Evolutionary conservation across 2,797 vertebrate species (phyloP), one percentile per base, ranked within the genome.

Genomic region (Rhabdomys pumilio): DNA sequence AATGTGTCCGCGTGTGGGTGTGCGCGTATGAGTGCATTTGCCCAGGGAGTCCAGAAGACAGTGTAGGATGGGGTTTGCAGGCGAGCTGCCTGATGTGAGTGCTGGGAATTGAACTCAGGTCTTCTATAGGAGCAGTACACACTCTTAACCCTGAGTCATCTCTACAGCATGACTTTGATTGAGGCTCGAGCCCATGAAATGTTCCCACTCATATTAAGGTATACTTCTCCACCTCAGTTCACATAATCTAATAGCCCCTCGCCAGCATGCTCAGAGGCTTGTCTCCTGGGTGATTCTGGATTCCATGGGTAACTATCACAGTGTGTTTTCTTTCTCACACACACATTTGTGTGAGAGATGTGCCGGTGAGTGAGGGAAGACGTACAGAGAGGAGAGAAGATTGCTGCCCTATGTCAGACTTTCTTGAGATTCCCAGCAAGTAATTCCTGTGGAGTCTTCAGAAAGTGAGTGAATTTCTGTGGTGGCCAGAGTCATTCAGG

Each of bases 401-500:
- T 22, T 63, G 24, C 59, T 79, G 41, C 2, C 41, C 38, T 1
- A 12, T 20, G 59, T 53, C n/a, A 90, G 59, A 90, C 77, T 77
- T 81, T 92, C 76, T 31, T 80, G 77, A 55, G 57, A 61, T 85
- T 95, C 53, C 63, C 24, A 77, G 34, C 34, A 80, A 83, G 82
- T 82, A 59, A 91, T 53, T 41, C n/a, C 69, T 69, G 4, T 84
- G n/a, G 61, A 83, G 69, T 0, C 61, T 61, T 87, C 79, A 89
- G 79, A 91, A 72, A 86, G 44, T 77, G 50, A 85, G 67, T 79
- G 67, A 53, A 29, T 55, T 41, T 29, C 4, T 29, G 47, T 38
- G n/a, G 50, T 29, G 9, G 14, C 34, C 65, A 87, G 47, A 50
- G 83, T n/a, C 47, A 53, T n/a, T 50, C 34, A 50, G 19, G 44